A percentile compares a stretch with the other conserved stretches of the same genome.
These are phyloP conservation scores for Amphipyra tragopoginis DNA, from an alignment of 2,888 invertebrate genomes.

Conservation along the genomic window DNA sequence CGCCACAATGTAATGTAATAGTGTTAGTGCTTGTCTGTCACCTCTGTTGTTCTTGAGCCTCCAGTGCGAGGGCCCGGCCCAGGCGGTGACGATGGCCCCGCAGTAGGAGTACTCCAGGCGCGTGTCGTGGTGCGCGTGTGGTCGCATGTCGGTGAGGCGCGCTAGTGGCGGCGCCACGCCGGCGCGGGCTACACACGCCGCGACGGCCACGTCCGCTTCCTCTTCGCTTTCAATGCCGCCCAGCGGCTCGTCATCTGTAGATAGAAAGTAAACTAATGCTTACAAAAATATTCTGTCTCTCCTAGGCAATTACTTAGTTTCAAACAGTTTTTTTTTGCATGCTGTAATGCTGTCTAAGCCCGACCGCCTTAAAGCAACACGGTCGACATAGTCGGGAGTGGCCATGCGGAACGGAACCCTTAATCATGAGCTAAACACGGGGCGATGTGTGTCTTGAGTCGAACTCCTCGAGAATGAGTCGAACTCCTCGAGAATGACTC, in stretches of 20 bases:
- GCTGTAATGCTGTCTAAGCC: no score
- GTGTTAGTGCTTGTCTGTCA: no score
- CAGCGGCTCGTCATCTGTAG: constrained; percentile 81
- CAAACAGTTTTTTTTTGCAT: no score
- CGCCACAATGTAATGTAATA: constrained; percentile 81
- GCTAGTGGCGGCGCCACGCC: constrained; percentile 57
- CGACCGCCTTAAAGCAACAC: no score
- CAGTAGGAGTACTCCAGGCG: constrained; percentile 93
- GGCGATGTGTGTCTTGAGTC: no score
- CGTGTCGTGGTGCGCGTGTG: constrained; percentile 82
- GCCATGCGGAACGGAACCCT: no score
- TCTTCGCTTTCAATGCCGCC: constrained; percentile 85
- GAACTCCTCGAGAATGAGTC: no score
- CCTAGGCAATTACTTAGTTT: no score
- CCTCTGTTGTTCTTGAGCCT: constrained; percentile 85
- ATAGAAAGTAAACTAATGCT: not conserved
- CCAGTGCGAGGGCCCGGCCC: constrained; percentile 97
- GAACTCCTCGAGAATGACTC: no score
- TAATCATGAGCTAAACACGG: no score
- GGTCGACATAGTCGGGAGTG: no score
- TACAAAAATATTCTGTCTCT: no score
- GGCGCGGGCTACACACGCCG: constrained; percentile 78
- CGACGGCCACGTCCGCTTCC: constrained; percentile 81
- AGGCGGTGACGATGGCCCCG: constrained; percentile 90
- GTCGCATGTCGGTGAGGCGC: constrained; percentile 89